Percentiles rank a stretch among this genome's conserved stretches.
phyloP scores from a whole-genome alignment of 1,140 invertebrate species.

The Dolichoris vasculosae region DNA sequence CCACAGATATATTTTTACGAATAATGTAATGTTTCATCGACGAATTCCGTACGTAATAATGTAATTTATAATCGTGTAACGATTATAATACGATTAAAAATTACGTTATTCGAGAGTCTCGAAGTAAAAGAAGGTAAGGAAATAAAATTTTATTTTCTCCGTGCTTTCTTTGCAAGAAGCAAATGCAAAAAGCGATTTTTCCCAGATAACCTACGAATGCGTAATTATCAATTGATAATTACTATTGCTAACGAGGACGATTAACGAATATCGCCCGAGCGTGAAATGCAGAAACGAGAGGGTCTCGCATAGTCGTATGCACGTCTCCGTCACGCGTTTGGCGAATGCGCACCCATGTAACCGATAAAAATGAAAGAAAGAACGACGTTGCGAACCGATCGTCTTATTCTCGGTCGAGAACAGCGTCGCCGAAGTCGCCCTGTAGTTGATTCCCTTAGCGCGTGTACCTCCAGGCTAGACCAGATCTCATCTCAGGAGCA shows the following conservation, averaged over 20 bases:
- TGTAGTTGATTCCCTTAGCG: background rate
- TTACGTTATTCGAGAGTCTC: no score
- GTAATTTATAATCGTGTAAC: no score
- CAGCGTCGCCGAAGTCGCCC: background rate
- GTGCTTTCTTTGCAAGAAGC: no score
- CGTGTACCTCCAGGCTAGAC: background rate
- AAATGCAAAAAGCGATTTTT: no score
- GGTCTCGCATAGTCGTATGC: background rate
- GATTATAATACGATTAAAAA: no score
- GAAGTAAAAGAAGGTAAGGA: no score
- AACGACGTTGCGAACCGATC: background rate
- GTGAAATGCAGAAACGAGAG: background rate
- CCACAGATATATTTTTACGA: no score
- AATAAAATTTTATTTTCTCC: no score
- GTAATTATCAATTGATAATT: background rate
- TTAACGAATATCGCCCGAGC: background rate
- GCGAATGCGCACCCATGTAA: background rate
- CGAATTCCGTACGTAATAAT: no score
- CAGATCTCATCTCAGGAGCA: background rate
- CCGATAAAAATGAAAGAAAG: conserved; percentile 31
- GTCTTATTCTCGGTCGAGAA: background rate
- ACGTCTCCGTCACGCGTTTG: conserved; percentile 31
- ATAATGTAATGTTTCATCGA: no score
- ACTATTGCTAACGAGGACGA: background rate
- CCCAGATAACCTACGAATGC: no score